Evolutionary conservation across 2,797 vertebrate species (phyloP).

Genomic region (Dicrostonyx torquatus): DNA sequence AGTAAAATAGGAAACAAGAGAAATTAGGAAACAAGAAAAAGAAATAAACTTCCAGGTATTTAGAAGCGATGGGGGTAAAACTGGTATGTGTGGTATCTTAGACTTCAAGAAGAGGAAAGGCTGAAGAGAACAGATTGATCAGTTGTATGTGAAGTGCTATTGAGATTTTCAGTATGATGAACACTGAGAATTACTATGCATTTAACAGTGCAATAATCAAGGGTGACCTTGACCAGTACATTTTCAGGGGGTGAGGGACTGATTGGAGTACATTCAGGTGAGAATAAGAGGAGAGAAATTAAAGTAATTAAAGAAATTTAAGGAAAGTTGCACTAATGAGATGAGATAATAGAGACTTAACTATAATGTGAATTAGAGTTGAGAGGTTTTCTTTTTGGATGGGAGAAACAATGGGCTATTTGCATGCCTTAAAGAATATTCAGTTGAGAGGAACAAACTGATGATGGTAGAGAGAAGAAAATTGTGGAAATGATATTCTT

Average conservation of each 20-base stretch:
- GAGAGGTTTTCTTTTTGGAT: not conserved
- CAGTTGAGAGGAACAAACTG: not conserved
- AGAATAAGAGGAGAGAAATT: conserved; percentile 38
- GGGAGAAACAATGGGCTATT: conserved; percentile 25
- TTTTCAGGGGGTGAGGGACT: not conserved
- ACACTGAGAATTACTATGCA: not conserved
- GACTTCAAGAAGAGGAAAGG: not conserved
- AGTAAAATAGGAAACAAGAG: not conserved
- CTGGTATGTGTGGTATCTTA: not conserved
- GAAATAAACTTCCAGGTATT: not conserved
- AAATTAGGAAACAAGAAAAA: not conserved
- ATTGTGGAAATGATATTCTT: not conserved
- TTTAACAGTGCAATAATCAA: conserved; percentile 48
- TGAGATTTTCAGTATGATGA: conserved; percentile 49
- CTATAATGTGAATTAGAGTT: conserved; percentile 33
- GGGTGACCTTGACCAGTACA: conserved; percentile 42
- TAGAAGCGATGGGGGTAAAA: conserved; percentile 3
- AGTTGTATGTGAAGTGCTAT: conserved; percentile 30
- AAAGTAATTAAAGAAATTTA: conserved; percentile 36
- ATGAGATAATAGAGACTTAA: conserved; percentile 46
- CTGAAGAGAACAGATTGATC: not conserved
- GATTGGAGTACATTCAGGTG: conserved; percentile 18
- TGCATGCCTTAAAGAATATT: not conserved
- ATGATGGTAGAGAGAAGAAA: not conserved
- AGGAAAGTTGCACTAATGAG: not conserved